phyloP scores from a whole-genome alignment of 2,797 vertebrate species.

The Anabas testudineus region DNA sequence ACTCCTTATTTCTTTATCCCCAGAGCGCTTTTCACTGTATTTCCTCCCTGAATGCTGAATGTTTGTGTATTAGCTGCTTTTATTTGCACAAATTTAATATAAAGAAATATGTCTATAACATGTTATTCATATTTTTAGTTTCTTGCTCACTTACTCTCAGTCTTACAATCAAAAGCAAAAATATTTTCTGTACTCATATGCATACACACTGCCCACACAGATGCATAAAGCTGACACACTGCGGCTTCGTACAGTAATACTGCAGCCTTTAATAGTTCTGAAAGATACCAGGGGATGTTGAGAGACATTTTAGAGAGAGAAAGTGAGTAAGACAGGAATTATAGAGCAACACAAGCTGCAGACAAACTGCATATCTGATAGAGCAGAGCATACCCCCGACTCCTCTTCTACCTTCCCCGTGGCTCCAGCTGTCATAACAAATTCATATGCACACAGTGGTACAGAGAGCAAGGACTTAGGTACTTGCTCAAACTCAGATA shows the following conservation, averaged over 20 bases:
- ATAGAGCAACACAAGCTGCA: conserved; percentile 38
- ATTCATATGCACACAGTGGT: conserved; percentile 45
- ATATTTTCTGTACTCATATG: not conserved
- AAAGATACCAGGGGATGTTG: conserved; percentile 39
- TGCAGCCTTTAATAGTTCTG: conserved; percentile 52
- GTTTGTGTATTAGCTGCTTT: conserved; percentile 21
- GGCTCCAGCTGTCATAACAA: conserved; percentile 44
- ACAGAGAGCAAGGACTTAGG: conserved; percentile 36
- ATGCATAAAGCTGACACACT: conserved; percentile 25
- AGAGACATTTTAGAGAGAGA: conserved; percentile 30
- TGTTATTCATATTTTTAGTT: not conserved
- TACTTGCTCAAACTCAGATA: conserved; percentile 22
- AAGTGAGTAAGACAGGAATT: conserved; percentile 35
- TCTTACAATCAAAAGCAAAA: conserved; percentile 12
- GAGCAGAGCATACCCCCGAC: conserved; percentile 32
- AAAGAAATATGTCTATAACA: not conserved
- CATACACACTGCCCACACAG: conserved; percentile 22
- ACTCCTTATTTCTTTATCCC: conserved; percentile 40
- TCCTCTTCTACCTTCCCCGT: conserved; percentile 20
- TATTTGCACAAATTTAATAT: conserved; percentile 1
- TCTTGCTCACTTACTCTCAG: not conserved
- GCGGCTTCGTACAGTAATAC: conserved; percentile 43
- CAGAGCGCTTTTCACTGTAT: conserved; percentile 27
- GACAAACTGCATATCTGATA: conserved; percentile 35
- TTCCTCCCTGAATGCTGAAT: conserved; percentile 28